These are phyloP conservation scores for Caenorhabditis japonica DNA, from an alignment of 2,888 invertebrate species.

Conservation along the genomic window DNA sequence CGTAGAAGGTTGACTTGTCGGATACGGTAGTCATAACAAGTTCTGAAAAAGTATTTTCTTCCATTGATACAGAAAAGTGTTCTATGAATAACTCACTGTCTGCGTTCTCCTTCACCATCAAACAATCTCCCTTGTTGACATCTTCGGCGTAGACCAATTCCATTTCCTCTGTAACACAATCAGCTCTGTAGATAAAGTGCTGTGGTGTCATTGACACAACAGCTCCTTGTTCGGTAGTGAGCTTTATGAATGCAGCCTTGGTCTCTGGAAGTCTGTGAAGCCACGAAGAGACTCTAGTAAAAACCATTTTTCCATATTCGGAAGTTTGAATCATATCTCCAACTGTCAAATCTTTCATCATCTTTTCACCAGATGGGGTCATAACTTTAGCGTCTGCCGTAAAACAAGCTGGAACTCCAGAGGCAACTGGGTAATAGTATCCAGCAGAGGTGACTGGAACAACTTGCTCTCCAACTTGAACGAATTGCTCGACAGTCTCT, in stretches of 20 bases:
- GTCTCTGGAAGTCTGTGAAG: constrained; percentile 66
- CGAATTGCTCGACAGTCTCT: constrained; percentile 46
- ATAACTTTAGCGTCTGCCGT: constrained; percentile 54
- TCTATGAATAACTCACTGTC: constrained; percentile 27
- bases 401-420: constrained; percentile 71
- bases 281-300: constrained; percentile 65
- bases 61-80: not conserved
- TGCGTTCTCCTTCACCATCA: constrained; percentile 51
- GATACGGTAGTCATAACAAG: constrained; percentile 48
- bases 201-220: constrained; percentile 65
- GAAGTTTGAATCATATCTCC: constrained; percentile 67
- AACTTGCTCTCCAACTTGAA: constrained; percentile 71
- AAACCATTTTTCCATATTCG: constrained; percentile 64
- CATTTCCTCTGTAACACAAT: constrained; percentile 30
- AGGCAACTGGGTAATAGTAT: constrained; percentile 73
- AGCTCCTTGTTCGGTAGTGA: constrained; percentile 59
- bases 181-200: constrained; percentile 70
- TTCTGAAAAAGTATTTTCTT: constrained; percentile 19
- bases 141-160: constrained; percentile 68
- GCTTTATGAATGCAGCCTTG: constrained; percentile 63
- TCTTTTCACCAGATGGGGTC: constrained; percentile 56
- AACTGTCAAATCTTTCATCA: constrained; percentile 64
- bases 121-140: constrained; percentile 64
- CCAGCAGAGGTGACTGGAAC: constrained; percentile 71
- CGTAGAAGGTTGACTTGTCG: constrained; percentile 44